These are phyloP conservation scores for Oncorhynchus mykiss DNA, from an alignment of 2,113 vertebrate genomes.

Conservation along the genomic window DNA sequence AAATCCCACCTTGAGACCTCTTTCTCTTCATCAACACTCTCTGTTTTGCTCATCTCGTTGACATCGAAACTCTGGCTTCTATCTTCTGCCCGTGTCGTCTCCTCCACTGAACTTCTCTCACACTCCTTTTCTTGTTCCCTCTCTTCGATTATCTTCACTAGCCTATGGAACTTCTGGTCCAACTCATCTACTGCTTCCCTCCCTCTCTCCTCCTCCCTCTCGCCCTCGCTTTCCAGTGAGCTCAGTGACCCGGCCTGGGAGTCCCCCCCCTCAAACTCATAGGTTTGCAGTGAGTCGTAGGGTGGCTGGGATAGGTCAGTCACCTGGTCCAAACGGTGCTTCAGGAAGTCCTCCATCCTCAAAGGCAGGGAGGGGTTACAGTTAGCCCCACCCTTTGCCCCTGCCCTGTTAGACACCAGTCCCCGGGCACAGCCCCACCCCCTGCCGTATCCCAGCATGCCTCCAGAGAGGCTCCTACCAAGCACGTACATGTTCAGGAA, in stretches of 20 bases:
- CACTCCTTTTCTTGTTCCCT: constrained; percentile 62
- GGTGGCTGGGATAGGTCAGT: constrained; percentile 86
- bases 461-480: constrained; percentile 52
- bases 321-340: constrained; percentile 78
- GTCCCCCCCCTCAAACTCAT: constrained; percentile 83
- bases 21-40: not conserved
- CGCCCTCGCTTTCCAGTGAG: constrained; percentile 79
- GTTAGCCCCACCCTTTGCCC: constrained; percentile 15
- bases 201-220: constrained; percentile 45
- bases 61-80: constrained; percentile 9
- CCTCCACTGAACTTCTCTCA: not conserved
- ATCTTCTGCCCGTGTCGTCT: not conserved
- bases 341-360: constrained; percentile 81
- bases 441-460: constrained; percentile 34
- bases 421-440: constrained; percentile 35
- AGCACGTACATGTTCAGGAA: constrained; percentile 58
- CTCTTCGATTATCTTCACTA: constrained; percentile 82
- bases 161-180: constrained; percentile 82
- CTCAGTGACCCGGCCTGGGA: constrained; percentile 84
- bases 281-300: constrained; percentile 89
- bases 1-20: constrained; percentile 54
- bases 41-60: constrained; percentile 15
- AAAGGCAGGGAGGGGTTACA: constrained; percentile 51
- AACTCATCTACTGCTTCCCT: constrained; percentile 60
- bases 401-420: not conserved